A percentile compares a stretch with the other conserved stretches of the same genome.
These are phyloP conservation scores for Loriculus beryllinus DNA, from an alignment of 2,797 vertebrate genomes.

Conservation along the genomic window DNA sequence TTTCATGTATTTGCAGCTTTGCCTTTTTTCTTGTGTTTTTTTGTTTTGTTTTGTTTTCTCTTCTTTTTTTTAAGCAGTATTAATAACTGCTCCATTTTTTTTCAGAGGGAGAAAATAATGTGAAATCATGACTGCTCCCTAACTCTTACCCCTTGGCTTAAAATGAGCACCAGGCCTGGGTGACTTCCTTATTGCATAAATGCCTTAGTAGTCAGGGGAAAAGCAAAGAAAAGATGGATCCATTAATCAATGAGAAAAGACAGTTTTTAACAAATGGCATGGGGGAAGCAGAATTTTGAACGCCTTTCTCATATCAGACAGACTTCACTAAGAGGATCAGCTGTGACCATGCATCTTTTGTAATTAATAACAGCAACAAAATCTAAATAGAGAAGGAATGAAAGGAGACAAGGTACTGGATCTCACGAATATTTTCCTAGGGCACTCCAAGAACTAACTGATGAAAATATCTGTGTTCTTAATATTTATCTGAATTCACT, in stretches of 20 bases:
- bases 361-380: constrained; percentile 15
- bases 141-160: background rate
- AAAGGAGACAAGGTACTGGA: background rate
- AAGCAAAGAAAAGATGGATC: background rate
- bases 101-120: background rate
- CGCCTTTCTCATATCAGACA: background rate
- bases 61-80: background rate
- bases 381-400: background rate
- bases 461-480: background rate
- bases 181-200: background rate
- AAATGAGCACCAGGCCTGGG: background rate
- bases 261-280: background rate
- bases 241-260: background rate
- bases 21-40: background rate
- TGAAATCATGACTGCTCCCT: background rate
- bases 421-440: background rate
- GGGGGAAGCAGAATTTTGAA: background rate
- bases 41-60: background rate
- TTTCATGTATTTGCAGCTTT: background rate
- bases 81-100: background rate
- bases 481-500: background rate
- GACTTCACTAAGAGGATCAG: background rate
- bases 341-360: background rate
- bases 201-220: background rate
- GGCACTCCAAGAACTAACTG: background rate